Conservation (phyloP, 1,140 invertebrate species). For the Gryon sp. region DNA sequence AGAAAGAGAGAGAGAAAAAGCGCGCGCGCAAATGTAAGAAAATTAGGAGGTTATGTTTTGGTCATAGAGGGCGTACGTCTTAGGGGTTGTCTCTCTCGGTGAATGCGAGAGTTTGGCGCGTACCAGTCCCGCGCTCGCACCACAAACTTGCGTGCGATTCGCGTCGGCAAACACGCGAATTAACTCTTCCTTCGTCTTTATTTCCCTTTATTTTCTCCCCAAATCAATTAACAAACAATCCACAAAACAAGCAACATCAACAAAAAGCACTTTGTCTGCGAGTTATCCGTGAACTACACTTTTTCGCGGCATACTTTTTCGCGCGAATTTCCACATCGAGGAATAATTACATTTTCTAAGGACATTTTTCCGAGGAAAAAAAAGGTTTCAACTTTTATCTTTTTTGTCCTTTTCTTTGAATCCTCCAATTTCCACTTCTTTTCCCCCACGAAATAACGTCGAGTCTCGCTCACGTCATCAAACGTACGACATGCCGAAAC, state of each 20-base stretch:
- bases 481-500: conserved; percentile 74
- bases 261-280: no score
- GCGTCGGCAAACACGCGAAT: conserved; percentile 1
- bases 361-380: not conserved
- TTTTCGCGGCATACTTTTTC: no score
- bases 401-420: no score
- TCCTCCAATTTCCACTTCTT: no score
- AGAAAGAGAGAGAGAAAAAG: not conserved
- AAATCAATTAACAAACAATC: no score
- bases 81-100: conserved; percentile 77
- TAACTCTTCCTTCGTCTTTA: no score
- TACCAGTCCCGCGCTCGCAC: conserved; percentile 76
- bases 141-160: conserved; percentile 24
- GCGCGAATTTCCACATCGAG: no score
- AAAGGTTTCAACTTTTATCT: no score
- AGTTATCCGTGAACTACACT: no score
- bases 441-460: not conserved
- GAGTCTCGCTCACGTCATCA: conserved; percentile 69
- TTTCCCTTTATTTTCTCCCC: no score
- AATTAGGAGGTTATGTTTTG: conserved; percentile 74
- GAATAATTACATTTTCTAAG: no score
- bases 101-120: conserved; percentile 78
- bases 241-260: no score
- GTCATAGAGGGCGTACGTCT: conserved; percentile 76
- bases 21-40: conserved; percentile 11